Evolutionary conservation across 2,797 vertebrate species (phyloP), one percentile per base, ranked within the genome.

Genomic region (Pangasius djambal): DNA sequence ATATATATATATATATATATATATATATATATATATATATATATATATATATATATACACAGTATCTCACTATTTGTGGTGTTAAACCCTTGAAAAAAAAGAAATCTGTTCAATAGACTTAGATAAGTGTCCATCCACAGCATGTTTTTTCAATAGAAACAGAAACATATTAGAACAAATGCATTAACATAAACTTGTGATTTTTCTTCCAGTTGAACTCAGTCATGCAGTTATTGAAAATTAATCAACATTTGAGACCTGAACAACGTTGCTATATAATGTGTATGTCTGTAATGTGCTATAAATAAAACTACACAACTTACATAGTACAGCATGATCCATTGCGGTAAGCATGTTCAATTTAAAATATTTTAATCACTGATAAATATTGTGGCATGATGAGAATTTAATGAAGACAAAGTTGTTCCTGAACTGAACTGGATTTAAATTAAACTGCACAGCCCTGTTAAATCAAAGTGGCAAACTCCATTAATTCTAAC

Each of bases 361-460:
- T 92, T 89, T 52, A 72, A 89, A 95, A 94, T 93, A 93, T 94
- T 95, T 94, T 95, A 96, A 95, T 95, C 94, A 93, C 91, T 93
- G 88, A 91, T 95, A 95, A 95, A 95, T 92, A 94, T 93, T 94
- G 94, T 94, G 91, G 78, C 92, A 91, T 92, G 94, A 94, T 93
- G 92, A 91, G 87, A 91, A 94, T 95, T 94, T 96, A 95, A 95
- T 95, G 81, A 83, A 63, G 81, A 83, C 20, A 93, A 95, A 95
- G 92, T 94, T 92, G 89, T 92, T 91, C 79, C 92, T 92, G 93
- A 95, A 95, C 92, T 94, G 91, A 95, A 93, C 89, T 82, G 93
- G 93, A 95, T 95, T 94, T 95, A 93, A 95, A 96, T 95, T 93
- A 95, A 94, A 92, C 93, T 92, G 91, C 92, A 91, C 94, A 95